Conservation (phyloP, 2,888 invertebrate species). For the Chymomyza procnemis region DNA sequence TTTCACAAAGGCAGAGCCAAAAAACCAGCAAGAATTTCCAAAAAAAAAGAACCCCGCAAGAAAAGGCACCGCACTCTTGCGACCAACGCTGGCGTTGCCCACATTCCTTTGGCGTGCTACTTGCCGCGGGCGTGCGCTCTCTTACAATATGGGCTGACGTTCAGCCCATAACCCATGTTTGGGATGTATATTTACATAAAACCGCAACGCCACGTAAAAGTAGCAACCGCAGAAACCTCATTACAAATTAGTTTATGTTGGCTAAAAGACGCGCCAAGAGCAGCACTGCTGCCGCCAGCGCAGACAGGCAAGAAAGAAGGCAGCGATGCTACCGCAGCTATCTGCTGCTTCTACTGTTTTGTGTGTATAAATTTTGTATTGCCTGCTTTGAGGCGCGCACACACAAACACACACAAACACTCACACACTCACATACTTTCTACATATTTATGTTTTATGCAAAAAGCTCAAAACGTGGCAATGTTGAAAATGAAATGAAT, state of each 20-base stretch:
- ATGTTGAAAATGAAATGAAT: slow-evolving; percentile 4
- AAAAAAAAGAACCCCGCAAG: not conserved
- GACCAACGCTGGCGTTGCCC: not conserved
- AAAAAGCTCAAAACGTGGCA: slow-evolving; percentile 1
- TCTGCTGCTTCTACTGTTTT: not conserved
- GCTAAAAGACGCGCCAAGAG: slow-evolving; percentile 7
- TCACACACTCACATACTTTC: not conserved
- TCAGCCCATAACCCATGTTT: not conserved
- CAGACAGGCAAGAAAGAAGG: not conserved
- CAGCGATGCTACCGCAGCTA: not conserved
- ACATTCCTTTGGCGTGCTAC: not conserved
- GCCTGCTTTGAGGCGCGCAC: not conserved
- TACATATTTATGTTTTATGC: slow-evolving; percentile 4
- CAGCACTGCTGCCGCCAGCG: not conserved
- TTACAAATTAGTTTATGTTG: slow-evolving; percentile 64
- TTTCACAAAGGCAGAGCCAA: not conserved
- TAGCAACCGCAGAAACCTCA: slow-evolving; percentile 46
- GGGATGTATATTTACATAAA: not conserved
- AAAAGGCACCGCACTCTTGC: not conserved
- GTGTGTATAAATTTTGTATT: not conserved
- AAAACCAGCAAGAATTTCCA: not conserved
- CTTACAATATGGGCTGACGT: not conserved
- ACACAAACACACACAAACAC: not conserved
- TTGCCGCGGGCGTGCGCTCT: not conserved
- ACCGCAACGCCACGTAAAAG: slow-evolving; percentile 26